Conservation (phyloP, 92 coral and sea anemone genomes). For the Porites rus region DNA sequence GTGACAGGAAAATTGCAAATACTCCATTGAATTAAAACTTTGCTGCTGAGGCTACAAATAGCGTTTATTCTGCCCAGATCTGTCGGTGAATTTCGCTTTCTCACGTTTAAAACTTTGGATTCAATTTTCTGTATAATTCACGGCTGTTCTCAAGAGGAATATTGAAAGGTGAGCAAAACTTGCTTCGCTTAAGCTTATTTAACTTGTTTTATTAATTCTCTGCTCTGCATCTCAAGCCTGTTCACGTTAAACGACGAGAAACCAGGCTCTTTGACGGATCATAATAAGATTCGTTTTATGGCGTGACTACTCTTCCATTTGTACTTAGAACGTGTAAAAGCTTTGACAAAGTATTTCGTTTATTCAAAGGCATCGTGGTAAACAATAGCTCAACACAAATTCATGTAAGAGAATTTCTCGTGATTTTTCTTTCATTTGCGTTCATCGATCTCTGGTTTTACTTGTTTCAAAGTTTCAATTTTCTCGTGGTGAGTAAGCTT, state of each 20-base stretch:
- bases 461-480: neutral
- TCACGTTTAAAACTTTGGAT: neutral
- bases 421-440: neutral
- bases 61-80: neutral
- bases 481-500: neutral
- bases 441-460: neutral
- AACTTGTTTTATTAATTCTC: neutral
- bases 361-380: neutral
- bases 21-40: no score
- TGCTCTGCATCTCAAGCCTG: neutral
- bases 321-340: neutral
- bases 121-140: conserved; percentile 17
- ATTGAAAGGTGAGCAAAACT: conserved; percentile 11
- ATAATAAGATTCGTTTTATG: neutral
- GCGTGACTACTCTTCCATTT: neutral
- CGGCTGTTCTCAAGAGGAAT: conserved; percentile 14
- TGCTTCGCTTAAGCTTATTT: neutral
- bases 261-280: neutral
- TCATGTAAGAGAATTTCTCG: neutral
- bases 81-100: neutral
- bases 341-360: neutral
- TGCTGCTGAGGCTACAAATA: neutral
- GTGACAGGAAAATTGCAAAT: neutral
- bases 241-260: no score
- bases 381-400: neutral